Conservation (phyloP, 2,888 invertebrate genomes). For the Keiferia lycopersicella region DNA sequence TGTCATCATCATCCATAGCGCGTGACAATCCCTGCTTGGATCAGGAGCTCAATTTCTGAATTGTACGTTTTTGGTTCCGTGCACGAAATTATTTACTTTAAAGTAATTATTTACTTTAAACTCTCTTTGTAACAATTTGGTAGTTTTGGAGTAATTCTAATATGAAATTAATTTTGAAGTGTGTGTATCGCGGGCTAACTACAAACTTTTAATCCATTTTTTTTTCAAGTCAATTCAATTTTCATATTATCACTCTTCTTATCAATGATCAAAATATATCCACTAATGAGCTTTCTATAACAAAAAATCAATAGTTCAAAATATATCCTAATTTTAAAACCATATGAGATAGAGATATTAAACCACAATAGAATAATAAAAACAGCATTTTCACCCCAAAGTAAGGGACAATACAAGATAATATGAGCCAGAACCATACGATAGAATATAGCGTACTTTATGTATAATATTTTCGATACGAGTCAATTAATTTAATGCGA, state of each 20-base stretch:
- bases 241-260: not conserved
- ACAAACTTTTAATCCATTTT: not conserved
- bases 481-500: no score
- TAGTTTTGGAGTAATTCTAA: not conserved
- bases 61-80: no score
- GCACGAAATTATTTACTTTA: no score
- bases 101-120: no score
- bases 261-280: not conserved
- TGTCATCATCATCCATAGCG: no score
- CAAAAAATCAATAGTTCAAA: not conserved
- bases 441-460: not conserved
- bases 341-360: not conserved
- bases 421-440: constrained; percentile 8
- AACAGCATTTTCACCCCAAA: not conserved
- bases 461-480: not conserved
- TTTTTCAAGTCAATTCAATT: no score
- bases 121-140: not conserved
- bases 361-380: not conserved
- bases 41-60: no score
- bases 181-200: constrained; percentile 6
- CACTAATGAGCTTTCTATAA: not conserved
- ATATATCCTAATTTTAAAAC: not conserved
- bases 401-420: constrained; percentile 5
- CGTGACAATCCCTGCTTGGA: no score
- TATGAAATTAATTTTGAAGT: not conserved